A percentile compares a stretch with the other conserved stretches of the same genome.
Conservation (phyloP, 2,888 invertebrate genomes). For the Idaea straminata region DNA sequence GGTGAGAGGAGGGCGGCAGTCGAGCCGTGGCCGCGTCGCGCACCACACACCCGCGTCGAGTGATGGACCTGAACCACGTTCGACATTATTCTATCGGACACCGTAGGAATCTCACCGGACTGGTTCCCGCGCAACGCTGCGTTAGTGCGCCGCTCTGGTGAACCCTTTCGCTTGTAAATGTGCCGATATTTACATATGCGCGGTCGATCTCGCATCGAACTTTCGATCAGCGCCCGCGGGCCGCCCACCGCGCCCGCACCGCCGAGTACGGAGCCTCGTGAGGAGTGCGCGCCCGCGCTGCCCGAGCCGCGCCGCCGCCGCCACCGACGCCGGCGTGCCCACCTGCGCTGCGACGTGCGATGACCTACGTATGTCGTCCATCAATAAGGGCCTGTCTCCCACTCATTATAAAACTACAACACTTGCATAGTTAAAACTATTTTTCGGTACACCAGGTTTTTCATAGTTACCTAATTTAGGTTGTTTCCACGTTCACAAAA, state of each 20-base stretch:
- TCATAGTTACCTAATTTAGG: background rate
- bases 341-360: conserved; percentile 66
- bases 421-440: conserved; percentile 6
- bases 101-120: conserved; percentile 84
- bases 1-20: conserved; percentile 76
- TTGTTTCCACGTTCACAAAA: background rate
- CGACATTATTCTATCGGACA: conserved; percentile 82
- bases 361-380: conserved; percentile 72
- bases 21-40: conserved; percentile 74
- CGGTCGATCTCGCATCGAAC: conserved; percentile 76
- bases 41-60: conserved; percentile 67
- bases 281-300: conserved; percentile 27
- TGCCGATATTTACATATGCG: conserved; percentile 80
- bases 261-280: conserved; percentile 37
- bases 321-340: conserved; percentile 60
- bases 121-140: conserved; percentile 81
- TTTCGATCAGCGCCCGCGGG: conserved; percentile 76
- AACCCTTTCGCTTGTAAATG: conserved; percentile 81
- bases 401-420: conserved; percentile 12
- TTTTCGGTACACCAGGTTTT: background rate
- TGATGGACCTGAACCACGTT: conserved; percentile 69
- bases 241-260: conserved; percentile 48
- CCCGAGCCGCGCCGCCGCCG: conserved; percentile 48
- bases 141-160: conserved; percentile 79
- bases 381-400: conserved; percentile 32